Evolutionary conservation across 2,888 invertebrate species (phyloP).

Genomic region (Allacma fusca): DNA sequence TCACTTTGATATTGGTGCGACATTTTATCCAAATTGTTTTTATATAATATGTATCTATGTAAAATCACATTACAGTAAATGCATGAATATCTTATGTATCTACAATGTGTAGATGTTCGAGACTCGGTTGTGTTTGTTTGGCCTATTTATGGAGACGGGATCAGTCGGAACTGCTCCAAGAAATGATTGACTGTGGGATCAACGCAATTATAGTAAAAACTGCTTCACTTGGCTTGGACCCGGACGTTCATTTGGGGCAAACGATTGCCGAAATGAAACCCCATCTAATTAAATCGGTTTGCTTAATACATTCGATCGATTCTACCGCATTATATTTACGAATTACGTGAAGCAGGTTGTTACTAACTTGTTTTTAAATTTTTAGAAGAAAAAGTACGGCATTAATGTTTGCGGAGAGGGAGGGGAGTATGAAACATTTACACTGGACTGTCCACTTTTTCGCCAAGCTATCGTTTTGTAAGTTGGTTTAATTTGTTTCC

Average conservation of each 20-base stretch:
- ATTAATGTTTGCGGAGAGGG: slow-evolving; percentile 98
- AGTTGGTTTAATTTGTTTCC: slow-evolving; percentile 66
- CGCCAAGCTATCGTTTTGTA: slow-evolving; percentile 87
- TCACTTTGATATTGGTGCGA: not conserved
- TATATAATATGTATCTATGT: not conserved
- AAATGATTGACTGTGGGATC: slow-evolving; percentile 94
- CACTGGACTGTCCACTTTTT: slow-evolving; percentile 95
- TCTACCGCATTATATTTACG: too few relatives aligned
- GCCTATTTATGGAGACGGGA: slow-evolving; percentile 96
- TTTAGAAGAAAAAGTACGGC: slow-evolving; percentile 86
- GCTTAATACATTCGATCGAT: too few relatives aligned
- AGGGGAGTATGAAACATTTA: slow-evolving; percentile 98
- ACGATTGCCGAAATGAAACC: slow-evolving; percentile 84
- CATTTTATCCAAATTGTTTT: not conserved
- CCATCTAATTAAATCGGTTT: slow-evolving; percentile 83
- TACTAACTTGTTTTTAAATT: slow-evolving; percentile 54
- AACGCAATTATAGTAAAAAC: slow-evolving; percentile 98
- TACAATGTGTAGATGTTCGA: slow-evolving; percentile 77
- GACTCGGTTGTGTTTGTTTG: slow-evolving; percentile 86
- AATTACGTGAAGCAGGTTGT: too few relatives aligned
- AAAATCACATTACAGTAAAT: not conserved
- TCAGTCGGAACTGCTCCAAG: slow-evolving; percentile 90
- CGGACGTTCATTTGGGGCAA: slow-evolving; percentile 85
- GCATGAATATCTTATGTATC: slow-evolving; percentile 59
- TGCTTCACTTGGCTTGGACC: slow-evolving; percentile 90